Evolutionary conservation across 1,140 invertebrate species (phyloP), one percentile per base, ranked within the genome.

Genomic region (Drosophila tropicalis): DNA sequence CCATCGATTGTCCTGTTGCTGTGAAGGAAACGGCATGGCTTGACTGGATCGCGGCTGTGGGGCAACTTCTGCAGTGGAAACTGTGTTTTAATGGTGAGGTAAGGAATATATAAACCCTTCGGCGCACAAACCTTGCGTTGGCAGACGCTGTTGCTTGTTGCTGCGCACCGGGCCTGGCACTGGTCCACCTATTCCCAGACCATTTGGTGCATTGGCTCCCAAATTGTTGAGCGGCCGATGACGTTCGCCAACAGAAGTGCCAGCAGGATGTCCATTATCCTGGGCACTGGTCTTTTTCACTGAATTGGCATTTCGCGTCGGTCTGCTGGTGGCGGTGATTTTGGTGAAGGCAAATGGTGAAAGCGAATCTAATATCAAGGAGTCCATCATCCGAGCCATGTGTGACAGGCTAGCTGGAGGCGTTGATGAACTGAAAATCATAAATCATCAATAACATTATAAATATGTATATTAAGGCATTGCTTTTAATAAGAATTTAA

Each of bases 301-400:
- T 7, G 71, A 54, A 55, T 76, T 84, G 34, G 57, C 25, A 57
- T 75, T 69, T 1, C 90, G 79, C 22, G 77, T 57, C 32, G 92
- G 86, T 51, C 92, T 76, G 70, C 76, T 93, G 65, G 78, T 93
- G 74, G 93, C 91, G 22, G 94, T 94, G 76, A 95, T 94, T 76
- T 94, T 94, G 10, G 94, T 94, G 81, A 94, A 94, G 10, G 93
- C 93, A 76, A 94, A 95, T 39, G 94, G 93, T 32, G 93, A 93
- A 79, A 77, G 95, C 91, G 70, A 94, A 93, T 95, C 95, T 55
- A 94, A 84, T 87, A 95, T 94, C 76, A 95, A 93, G 2, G 94
- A 94, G 79, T 95, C 95, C 95, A 95, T 95, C 94, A 95, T 95
- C 6, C 94, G 91, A 51, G 95, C 95, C 94, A 95, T 95, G 74